phyloP scores from a whole-genome alignment of 2,888 invertebrate genomes.

The Ormia ochracea region DNA sequence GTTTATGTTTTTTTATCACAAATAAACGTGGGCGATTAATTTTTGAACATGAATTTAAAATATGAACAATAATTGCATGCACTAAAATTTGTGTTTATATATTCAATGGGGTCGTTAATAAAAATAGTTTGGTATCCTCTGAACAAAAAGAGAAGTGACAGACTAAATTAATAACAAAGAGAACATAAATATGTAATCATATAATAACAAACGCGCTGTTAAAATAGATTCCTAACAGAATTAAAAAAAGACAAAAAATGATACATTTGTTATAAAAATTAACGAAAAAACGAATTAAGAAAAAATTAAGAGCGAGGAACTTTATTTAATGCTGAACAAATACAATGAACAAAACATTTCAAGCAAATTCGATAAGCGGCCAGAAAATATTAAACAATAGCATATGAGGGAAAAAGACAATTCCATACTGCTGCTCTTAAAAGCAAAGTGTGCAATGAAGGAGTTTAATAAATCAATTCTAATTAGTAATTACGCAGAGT shows the following conservation, averaged over 20 bases:
- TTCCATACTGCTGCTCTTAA: too few species aligned
- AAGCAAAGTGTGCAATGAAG: too few species aligned
- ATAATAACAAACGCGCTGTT: conserved; percentile 13
- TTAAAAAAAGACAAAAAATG: background rate
- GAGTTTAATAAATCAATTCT: too few species aligned
- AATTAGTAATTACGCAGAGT: too few species aligned
- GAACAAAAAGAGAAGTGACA: background rate
- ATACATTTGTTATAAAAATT: conserved; percentile 23
- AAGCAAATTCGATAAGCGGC: background rate
- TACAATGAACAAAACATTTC: background rate
- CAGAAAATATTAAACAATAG: background rate
- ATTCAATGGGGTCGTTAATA: background rate
- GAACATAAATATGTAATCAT: too few species aligned
- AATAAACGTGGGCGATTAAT: too few species aligned
- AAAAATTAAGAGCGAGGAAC: background rate
- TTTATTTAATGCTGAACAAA: conserved; percentile 3
- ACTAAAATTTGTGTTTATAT: too few species aligned
- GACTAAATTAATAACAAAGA: conserved; percentile 3
- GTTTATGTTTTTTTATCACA: too few species aligned
- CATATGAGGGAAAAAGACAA: too few species aligned
- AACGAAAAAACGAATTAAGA: background rate
- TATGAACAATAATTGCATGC: too few species aligned
- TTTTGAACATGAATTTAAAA: too few species aligned
- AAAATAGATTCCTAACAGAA: background rate
- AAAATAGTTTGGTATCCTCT: background rate